Conservation (phyloP, 1,140 invertebrate species). For the Nilaparvata lugens region DNA sequence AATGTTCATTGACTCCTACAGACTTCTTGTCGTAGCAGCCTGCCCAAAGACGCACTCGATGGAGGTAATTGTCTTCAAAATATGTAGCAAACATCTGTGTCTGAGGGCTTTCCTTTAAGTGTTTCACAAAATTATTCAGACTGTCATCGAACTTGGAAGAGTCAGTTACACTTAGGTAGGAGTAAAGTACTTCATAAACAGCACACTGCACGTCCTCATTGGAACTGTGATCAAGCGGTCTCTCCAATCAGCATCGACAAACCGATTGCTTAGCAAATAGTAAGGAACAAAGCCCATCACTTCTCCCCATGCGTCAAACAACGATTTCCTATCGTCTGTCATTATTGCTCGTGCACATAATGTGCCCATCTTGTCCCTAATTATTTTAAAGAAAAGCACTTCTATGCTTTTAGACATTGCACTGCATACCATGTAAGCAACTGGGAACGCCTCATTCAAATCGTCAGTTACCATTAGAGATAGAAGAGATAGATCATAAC, state of each 20-base stretch:
- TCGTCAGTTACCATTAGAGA: slow-evolving; percentile 14
- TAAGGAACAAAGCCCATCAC: slow-evolving; percentile 9
- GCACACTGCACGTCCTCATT: slow-evolving; percentile 16
- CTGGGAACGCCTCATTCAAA: slow-evolving; percentile 13
- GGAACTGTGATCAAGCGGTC: slow-evolving; percentile 4
- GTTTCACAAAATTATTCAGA: neutral
- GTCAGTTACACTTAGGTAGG: slow-evolving; percentile 10
- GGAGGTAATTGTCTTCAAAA: slow-evolving; percentile 10
- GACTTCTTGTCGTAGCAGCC: slow-evolving; percentile 10
- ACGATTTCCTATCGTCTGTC: slow-evolving; percentile 5
- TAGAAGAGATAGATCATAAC: slow-evolving; percentile 2
- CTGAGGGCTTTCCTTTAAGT: neutral
- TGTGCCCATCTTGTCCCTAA: slow-evolving; percentile 4
- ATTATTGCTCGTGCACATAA: slow-evolving; percentile 7
- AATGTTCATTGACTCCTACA: slow-evolving; percentile 9
- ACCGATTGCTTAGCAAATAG: slow-evolving; percentile 14
- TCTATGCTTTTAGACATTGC: neutral
- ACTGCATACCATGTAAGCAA: slow-evolving; percentile 10
- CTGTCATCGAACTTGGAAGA: neutral
- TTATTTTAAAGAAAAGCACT: slow-evolving; percentile 2
- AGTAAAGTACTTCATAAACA: slow-evolving; percentile 16
- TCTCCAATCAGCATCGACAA: slow-evolving; percentile 17
- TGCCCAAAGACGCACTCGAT: slow-evolving; percentile 8
- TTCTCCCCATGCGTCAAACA: slow-evolving; percentile 7
- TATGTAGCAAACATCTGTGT: slow-evolving; percentile 9